These are phyloP conservation scores for Eriosoma lanigerum DNA, from an alignment of 1,140 invertebrate species.

Conservation along the genomic window DNA sequence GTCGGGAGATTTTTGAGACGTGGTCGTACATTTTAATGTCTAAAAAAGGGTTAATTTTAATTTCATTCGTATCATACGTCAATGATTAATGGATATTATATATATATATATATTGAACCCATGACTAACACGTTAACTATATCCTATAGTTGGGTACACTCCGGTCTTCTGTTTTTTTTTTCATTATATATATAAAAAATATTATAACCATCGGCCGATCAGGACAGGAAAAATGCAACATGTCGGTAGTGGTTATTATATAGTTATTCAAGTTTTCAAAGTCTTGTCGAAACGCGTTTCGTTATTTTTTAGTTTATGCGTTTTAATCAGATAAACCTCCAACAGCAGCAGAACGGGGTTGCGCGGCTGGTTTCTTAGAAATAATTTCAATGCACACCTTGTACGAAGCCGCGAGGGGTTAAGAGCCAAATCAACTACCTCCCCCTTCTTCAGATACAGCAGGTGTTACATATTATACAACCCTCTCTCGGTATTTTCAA, in stretches of 20 bases:
- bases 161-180: background rate
- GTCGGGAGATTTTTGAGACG: slow-evolving; percentile 14
- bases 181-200: no score
- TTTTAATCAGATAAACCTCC: background rate
- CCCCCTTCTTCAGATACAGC: background rate
- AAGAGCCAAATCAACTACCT: slow-evolving; percentile 26
- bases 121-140: background rate
- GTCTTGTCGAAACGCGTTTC: background rate
- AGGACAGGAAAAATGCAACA: background rate
- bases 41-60: background rate
- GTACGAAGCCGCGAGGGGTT: background rate
- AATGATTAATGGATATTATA: slow-evolving; percentile 1
- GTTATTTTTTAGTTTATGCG: background rate
- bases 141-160: background rate
- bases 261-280: background rate
- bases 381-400: slow-evolving; percentile 33
- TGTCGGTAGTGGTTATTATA: background rate
- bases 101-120: background rate
- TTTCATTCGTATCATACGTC: slow-evolving; percentile 5
- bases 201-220: background rate
- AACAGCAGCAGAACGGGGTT: background rate
- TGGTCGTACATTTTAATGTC: slow-evolving; percentile 14
- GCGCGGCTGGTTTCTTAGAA: slow-evolving; percentile 21
- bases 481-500: slow-evolving; percentile 48
- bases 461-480: slow-evolving; percentile 49